A percentile compares a stretch with the other conserved stretches of the same genome.
These are phyloP conservation scores for Heloderma charlesbogerti DNA, from an alignment of 2,113 vertebrate genomes.

Conservation along the genomic window DNA sequence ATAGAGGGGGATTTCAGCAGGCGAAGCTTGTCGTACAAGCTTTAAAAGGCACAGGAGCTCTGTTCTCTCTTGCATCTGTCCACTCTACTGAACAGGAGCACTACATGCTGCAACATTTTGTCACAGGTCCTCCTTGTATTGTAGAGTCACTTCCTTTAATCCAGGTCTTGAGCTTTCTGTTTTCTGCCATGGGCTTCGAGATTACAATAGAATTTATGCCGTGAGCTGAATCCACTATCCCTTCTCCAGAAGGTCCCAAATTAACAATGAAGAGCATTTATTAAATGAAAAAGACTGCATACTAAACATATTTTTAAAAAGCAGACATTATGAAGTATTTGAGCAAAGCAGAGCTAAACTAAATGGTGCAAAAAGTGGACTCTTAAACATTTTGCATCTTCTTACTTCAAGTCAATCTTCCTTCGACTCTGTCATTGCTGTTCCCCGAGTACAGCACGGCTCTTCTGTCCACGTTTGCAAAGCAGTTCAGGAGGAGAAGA, in stretches of 20 bases:
- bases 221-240: neutral
- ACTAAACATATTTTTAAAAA: neutral
- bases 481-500: neutral
- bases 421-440: neutral
- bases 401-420: neutral
- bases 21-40: neutral
- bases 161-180: neutral
- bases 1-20: neutral
- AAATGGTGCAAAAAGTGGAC: no score
- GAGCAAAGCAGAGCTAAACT: neutral
- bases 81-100: neutral
- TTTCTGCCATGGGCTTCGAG: neutral
- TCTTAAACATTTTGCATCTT: neutral
- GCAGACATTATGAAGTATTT: no score
- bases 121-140: neutral
- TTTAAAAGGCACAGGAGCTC: neutral
- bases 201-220: neutral
- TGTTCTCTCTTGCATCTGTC: neutral
- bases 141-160: neutral
- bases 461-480: neutral
- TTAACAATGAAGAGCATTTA: neutral
- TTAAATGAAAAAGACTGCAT: neutral
- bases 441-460: neutral
- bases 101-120: neutral
- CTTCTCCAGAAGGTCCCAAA: neutral